Base-by-base conservation (phyloP, 2,797 vertebrate species). In the Miichthys miiuy region DNA sequence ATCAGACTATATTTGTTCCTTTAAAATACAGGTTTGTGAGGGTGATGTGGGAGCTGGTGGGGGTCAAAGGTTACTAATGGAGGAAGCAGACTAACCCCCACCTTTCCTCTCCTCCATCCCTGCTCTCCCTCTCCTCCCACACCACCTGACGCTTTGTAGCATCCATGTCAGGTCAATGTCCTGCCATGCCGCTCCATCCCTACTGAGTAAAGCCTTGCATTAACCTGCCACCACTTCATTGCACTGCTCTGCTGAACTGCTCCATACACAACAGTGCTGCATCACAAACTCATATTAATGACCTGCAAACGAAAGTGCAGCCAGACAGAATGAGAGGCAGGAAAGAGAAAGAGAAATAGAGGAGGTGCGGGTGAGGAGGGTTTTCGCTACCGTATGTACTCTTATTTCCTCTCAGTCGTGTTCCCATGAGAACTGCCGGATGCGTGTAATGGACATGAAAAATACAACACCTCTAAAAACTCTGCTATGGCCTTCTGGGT, bases 361-460 rank as follows among this genome's bases (percentile, higher is more conserved):
- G 42, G 13, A 23, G 47, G 47, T 20, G 27, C 50, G 68, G 54
- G 62, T 54, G n/a, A 75, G 50, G 55, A 18, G 69, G 60, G 25
- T 65, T 70, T 65, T 66, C 44, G 17, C 63, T 66, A 67, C 81
- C 66, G 73, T 50, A 56, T 74, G 79, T 79, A 62, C 75, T 87
- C 54, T 67, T 79, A 72, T 80, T 84, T 86, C 74, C 68, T 81
- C 55, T 64, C 23, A 57, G 82, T 44, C 38, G 1, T 0, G 7
- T 55, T 88, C 87, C 82, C 72, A 50, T 62, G 90, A 88, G 87
- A 79, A 80, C 34, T 23, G 42, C 48, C 1, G 58, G 79, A 90
- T 87, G 83, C 79, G 85, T 90, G 86, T 89, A 93, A 93, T 90
- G 89, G 91, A 89, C 91, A 93, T 93, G 82, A 93, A 94, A 94